Percentiles rank a stretch among this genome's conserved stretches.
Evolutionary conservation across 92 coral and sea anemone species (phyloP).

Genomic region (Phenganax stokvisi): DNA sequence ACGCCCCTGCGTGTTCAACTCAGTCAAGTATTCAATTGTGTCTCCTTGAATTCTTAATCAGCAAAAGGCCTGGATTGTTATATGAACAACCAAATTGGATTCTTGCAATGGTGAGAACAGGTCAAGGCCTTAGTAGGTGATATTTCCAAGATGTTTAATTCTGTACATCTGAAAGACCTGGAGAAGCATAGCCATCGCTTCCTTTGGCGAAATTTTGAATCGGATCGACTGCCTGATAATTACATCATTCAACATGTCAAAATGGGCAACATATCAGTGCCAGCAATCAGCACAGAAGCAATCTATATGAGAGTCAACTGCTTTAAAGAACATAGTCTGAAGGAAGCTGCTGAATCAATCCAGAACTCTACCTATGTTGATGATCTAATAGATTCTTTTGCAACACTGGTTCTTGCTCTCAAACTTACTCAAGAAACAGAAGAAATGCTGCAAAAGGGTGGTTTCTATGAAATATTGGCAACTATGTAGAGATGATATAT

Average conservation of each 20-base stretch:
- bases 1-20: constrained; percentile 15
- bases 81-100: constrained; percentile 2
- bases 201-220: constrained; percentile 38
- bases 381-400: constrained; percentile 14
- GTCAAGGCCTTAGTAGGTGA: constrained; percentile 17
- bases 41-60: constrained; percentile 23
- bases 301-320: constrained; percentile 46
- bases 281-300: constrained; percentile 53
- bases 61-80: constrained; percentile 36
- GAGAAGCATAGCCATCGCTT: constrained; percentile 43
- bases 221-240: constrained; percentile 30
- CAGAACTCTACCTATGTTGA: constrained; percentile 35
- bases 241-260: constrained; percentile 44
- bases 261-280: constrained; percentile 50
- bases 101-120: constrained; percentile 13
- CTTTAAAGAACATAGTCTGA: constrained; percentile 39
- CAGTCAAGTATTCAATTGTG: constrained; percentile 26
- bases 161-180: constrained; percentile 32
- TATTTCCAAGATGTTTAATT: constrained; percentile 42
- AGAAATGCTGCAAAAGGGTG: too few relatives aligned
- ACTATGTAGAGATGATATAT: too few relatives aligned
- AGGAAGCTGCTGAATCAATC: constrained; percentile 33
- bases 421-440: background rate
- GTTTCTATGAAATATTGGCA: too few relatives aligned
- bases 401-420: background rate